These are phyloP conservation scores for Gnathonemus echidnorhynchus DNA, from an alignment of 2,113 vertebrate genomes.

Conservation along the genomic window DNA sequence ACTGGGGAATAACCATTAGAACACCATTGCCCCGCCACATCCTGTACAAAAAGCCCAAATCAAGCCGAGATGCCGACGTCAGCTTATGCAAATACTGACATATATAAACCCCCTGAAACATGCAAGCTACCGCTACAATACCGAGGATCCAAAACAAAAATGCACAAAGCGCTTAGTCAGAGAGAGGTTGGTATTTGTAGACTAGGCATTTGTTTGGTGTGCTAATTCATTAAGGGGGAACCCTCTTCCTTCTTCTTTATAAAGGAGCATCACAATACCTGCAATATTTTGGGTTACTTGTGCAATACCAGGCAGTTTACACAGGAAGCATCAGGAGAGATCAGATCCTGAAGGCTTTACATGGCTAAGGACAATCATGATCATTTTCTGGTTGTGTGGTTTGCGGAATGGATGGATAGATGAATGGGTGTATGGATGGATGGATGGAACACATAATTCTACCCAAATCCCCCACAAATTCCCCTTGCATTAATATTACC, in stretches of 20 bases:
- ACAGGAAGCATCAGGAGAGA: background rate
- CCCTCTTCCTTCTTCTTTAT: background rate
- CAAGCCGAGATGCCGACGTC: background rate
- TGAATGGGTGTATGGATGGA: background rate
- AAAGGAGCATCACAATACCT: background rate
- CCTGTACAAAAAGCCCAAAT: background rate
- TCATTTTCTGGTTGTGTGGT: background rate
- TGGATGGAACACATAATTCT: background rate
- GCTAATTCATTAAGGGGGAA: background rate
- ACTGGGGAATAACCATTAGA: background rate
- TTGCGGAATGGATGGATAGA: background rate
- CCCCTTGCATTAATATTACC: too few species aligned
- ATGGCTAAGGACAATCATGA: background rate
- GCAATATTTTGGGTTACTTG: background rate
- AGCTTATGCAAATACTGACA: background rate
- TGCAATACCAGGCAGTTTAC: background rate
- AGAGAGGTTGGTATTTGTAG: background rate
- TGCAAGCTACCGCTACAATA: background rate
- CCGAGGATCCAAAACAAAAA: background rate
- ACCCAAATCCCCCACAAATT: background rate
- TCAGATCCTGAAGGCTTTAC: background rate
- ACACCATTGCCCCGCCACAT: background rate
- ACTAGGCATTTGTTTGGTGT: background rate
- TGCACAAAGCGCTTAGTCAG: background rate
- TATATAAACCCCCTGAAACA: background rate